Percentiles rank a stretch among this genome's conserved stretches.
phyloP scores from a whole-genome alignment of 2,113 vertebrate species.

The Ursus arctos region DNA sequence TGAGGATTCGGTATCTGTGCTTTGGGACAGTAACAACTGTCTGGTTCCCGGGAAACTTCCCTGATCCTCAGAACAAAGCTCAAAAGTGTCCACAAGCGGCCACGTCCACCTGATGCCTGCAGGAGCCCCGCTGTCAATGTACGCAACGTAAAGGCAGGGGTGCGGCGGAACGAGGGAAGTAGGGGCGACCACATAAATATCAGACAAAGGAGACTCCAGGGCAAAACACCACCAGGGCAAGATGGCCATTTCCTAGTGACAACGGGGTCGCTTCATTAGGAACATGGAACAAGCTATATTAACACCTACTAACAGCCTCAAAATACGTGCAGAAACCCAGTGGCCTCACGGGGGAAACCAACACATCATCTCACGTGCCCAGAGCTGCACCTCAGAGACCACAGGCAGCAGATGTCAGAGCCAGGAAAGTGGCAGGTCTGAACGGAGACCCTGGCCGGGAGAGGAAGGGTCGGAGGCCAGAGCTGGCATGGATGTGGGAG shows the following conservation, averaged over 20 bases:
- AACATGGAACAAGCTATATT: not conserved
- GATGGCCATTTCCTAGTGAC: not conserved
- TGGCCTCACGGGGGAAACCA: not conserved
- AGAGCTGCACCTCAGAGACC: not conserved
- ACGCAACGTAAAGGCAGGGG: not conserved
- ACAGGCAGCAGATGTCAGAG: not conserved
- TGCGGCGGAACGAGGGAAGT: not conserved
- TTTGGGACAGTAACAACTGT: not conserved
- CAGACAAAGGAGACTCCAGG: not conserved
- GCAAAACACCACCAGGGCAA: not conserved
- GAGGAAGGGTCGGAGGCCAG: not conserved
- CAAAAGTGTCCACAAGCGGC: not conserved
- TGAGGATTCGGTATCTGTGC: not conserved
- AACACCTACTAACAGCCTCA: not conserved
- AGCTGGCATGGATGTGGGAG: accelerated
- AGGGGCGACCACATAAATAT: not conserved
- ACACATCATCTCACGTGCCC: not conserved
- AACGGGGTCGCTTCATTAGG: not conserved
- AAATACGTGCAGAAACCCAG: not conserved
- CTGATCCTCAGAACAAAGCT: not conserved
- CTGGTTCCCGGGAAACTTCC: not conserved
- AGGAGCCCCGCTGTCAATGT: not conserved
- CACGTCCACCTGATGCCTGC: not conserved
- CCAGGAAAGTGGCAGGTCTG: not conserved
- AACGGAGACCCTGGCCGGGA: not conserved